These are phyloP conservation scores for Aplodontia rufa DNA, from an alignment of 2,113 vertebrate genomes.

Conservation along the genomic window DNA sequence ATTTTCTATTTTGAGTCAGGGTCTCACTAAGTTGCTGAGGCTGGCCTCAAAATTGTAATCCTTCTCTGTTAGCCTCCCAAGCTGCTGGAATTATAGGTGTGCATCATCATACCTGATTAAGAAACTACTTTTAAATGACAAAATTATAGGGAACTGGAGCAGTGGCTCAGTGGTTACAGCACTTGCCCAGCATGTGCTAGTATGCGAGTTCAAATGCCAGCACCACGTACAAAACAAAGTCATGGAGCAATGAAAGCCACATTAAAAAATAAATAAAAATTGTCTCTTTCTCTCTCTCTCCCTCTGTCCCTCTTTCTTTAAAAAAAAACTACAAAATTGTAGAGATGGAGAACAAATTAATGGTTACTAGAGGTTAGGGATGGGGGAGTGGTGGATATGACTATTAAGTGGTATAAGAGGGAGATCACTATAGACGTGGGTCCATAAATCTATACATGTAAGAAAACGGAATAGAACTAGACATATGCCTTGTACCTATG, in stretches of 20 bases:
- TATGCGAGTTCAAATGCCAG: no score
- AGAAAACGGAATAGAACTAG: background rate
- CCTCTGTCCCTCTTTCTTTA: no score
- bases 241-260: no score
- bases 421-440: background rate
- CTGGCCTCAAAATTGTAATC: background rate
- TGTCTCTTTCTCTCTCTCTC: no score
- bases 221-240: no score
- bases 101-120: background rate
- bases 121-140: background rate
- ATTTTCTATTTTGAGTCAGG: background rate
- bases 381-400: background rate
- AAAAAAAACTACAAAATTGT: conserved; percentile 10
- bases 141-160: conserved; percentile 23
- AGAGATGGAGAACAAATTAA: conserved; percentile 43
- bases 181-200: no score
- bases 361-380: background rate
- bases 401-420: background rate
- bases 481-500: background rate
- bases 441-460: background rate
- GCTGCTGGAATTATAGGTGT: background rate
- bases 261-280: no score
- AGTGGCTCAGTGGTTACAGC: no score
- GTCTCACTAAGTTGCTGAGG: background rate
- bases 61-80: background rate